These are phyloP conservation scores for Triplophysa dalaica DNA, from an alignment of 2,113 vertebrate genomes.

Conservation along the genomic window DNA sequence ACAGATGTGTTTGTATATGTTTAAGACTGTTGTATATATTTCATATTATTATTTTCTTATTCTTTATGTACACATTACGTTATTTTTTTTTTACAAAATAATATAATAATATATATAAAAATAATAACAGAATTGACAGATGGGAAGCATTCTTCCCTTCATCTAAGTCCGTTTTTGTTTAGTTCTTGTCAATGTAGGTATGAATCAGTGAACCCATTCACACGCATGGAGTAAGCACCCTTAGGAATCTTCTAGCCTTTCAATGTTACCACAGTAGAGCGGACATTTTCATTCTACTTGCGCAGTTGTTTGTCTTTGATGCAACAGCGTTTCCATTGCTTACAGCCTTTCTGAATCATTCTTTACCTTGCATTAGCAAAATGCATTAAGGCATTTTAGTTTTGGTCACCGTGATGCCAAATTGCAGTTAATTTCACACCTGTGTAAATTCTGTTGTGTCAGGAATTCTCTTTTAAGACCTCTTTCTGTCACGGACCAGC, in stretches of 20 bases:
- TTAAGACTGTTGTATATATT: too few relatives aligned
- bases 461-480: constrained; percentile 18
- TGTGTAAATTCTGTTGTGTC: constrained; percentile 41
- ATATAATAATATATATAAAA: too few relatives aligned
- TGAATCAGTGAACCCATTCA: constrained; percentile 61
- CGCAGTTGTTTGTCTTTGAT: constrained; percentile 52
- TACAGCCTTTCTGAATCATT: constrained; percentile 42
- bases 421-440: constrained; percentile 57
- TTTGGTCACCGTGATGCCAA: constrained; percentile 53
- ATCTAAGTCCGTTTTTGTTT: constrained; percentile 38
- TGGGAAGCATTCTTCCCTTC: constrained; percentile 2
- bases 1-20: too few relatives aligned
- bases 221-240: constrained; percentile 47
- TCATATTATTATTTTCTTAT: too few relatives aligned
- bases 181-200: constrained; percentile 49
- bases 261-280: constrained; percentile 27
- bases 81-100: too few relatives aligned
- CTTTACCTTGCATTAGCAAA: constrained; percentile 55
- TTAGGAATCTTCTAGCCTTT: constrained; percentile 24
- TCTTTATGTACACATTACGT: too few relatives aligned
- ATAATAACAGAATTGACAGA: neutral
- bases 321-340: constrained; percentile 66
- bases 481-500: constrained; percentile 18
- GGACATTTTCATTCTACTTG: constrained; percentile 47
- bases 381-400: constrained; percentile 55